phyloP scores from a whole-genome alignment of 2,888 invertebrate species.

The Drosophila merina region DNA sequence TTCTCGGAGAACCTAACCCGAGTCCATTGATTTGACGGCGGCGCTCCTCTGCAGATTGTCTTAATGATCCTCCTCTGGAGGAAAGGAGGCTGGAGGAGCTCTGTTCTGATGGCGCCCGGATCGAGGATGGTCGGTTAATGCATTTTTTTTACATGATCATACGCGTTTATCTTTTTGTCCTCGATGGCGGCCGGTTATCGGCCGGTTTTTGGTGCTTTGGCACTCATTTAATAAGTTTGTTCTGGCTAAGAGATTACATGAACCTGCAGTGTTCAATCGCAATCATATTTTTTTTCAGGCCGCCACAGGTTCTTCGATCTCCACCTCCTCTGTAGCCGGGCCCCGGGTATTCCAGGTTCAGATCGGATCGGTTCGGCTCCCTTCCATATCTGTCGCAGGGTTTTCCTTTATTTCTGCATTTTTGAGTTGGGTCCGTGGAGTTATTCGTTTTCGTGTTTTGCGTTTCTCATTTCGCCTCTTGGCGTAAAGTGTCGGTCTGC shows the following conservation, averaged over 20 bases:
- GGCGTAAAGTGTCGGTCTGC: slow-evolving; percentile 47
- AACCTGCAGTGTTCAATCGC: slow-evolving; percentile 82
- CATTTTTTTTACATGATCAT: slow-evolving; percentile 80
- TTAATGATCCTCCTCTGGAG: slow-evolving; percentile 59
- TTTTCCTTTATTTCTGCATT: slow-evolving; percentile 16
- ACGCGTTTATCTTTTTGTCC: slow-evolving; percentile 76
- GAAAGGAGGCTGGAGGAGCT: neutral
- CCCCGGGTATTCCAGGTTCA: slow-evolving; percentile 30
- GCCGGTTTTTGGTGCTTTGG: slow-evolving; percentile 67
- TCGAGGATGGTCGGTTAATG: slow-evolving; percentile 64
- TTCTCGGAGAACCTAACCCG: slow-evolving; percentile 38
- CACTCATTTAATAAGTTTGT: slow-evolving; percentile 78
- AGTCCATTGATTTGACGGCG: slow-evolving; percentile 69
- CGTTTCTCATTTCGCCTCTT: slow-evolving; percentile 25
- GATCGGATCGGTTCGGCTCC: slow-evolving; percentile 44
- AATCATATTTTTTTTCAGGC: slow-evolving; percentile 69
- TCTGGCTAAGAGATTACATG: slow-evolving; percentile 83
- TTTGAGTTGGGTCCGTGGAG: slow-evolving; percentile 53
- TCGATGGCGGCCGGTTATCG: slow-evolving; percentile 68
- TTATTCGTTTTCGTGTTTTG: slow-evolving; percentile 56
- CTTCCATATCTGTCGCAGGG: slow-evolving; percentile 66
- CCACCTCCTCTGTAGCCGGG: neutral
- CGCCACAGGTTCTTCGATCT: slow-evolving; percentile 3
- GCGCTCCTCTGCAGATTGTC: slow-evolving; percentile 59
- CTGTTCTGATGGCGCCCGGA: slow-evolving; percentile 26